These are phyloP conservation scores for Polyergus mexicanus DNA, from an alignment of 1,140 invertebrate species.

Conservation along the genomic window DNA sequence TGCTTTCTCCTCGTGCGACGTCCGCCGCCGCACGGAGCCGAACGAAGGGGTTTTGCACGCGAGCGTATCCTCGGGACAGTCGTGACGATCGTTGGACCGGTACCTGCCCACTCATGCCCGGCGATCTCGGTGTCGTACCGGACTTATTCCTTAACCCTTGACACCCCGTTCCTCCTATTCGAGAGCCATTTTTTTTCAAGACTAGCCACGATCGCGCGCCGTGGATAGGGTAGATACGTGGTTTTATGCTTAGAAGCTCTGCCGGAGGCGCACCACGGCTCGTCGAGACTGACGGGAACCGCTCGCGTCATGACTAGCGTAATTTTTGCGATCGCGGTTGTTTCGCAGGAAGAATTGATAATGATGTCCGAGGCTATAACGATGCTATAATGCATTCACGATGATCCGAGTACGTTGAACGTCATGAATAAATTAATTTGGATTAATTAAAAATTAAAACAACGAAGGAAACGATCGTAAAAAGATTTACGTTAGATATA, in stretches of 20 bases:
- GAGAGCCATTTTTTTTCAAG: conserved; percentile 25
- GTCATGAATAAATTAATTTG: conserved; percentile 5
- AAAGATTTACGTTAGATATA: not conserved
- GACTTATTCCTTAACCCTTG: conserved; percentile 70
- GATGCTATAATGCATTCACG: not conserved
- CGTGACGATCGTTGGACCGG: conserved; percentile 54
- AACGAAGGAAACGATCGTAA: not conserved
- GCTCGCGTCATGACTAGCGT: conserved; percentile 19
- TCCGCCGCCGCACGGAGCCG: not conserved
- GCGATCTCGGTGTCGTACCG: conserved; percentile 58
- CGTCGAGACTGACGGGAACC: conserved; percentile 9
- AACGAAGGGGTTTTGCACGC: conserved; percentile 47
- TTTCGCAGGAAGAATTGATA: not conserved
- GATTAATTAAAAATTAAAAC: not conserved
- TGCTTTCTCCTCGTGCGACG: conserved; percentile 60
- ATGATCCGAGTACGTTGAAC: not conserved
- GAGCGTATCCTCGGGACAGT: conserved; percentile 39
- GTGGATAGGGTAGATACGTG: conserved; percentile 27
- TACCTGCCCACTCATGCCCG: conserved; percentile 42
- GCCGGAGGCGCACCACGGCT: not conserved
- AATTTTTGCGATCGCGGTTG: not conserved
- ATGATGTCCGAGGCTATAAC: conserved; percentile 12
- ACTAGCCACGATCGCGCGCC: conserved; percentile 22
- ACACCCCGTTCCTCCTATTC: conserved; percentile 63
- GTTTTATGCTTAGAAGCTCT: conserved; percentile 12